Percentiles rank a stretch among this genome's conserved stretches.
These are phyloP conservation scores for Catocala nupta DNA, from an alignment of 2,888 invertebrate species.

Conservation along the genomic window DNA sequence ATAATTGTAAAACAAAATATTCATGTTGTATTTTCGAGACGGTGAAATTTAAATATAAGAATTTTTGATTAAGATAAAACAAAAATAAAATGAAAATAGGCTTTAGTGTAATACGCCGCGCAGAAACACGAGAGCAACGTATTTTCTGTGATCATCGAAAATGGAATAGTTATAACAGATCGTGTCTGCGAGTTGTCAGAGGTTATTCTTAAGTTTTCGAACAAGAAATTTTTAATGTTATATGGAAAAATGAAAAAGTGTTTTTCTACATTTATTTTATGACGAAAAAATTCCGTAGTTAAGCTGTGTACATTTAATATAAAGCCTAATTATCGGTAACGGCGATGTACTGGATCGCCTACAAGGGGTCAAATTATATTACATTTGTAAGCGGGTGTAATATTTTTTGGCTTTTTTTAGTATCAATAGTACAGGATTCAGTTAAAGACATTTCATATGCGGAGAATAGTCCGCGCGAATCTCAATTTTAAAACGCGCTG, in stretches of 20 bases:
- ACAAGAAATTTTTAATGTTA: slow-evolving; percentile 78
- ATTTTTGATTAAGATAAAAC: slow-evolving; percentile 62
- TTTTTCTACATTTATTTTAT: slow-evolving; percentile 83
- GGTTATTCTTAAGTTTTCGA: slow-evolving; percentile 81
- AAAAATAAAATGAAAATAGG: slow-evolving; percentile 60
- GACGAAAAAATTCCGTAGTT: slow-evolving; percentile 81
- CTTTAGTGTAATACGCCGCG: slow-evolving; percentile 54
- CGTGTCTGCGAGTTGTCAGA: slow-evolving; percentile 79
- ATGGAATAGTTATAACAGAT: slow-evolving; percentile 79
- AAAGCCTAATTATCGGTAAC: slow-evolving; percentile 75
- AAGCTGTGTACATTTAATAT: slow-evolving; percentile 83
- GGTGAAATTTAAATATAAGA: slow-evolving; percentile 61
- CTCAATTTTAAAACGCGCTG: slow-evolving; percentile 72
- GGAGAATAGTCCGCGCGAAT: slow-evolving; percentile 35
- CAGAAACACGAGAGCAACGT: slow-evolving; percentile 63
- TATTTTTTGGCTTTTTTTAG: slow-evolving; percentile 64
- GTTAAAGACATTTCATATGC: slow-evolving; percentile 61
- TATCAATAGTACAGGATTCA: slow-evolving; percentile 83
- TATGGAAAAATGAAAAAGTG: slow-evolving; percentile 64
- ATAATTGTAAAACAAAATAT: slow-evolving; percentile 61
- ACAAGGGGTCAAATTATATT: slow-evolving; percentile 44
- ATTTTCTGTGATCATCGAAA: slow-evolving; percentile 84
- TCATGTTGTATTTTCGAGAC: slow-evolving; percentile 73
- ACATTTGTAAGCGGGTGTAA: slow-evolving; percentile 47
- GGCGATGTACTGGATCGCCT: slow-evolving; percentile 54